A percentile compares a stretch with the other conserved stretches of the same genome.
Evolutionary conservation across 2,888 invertebrate species (phyloP).

Genomic region (Ophioninae sp.): DNA sequence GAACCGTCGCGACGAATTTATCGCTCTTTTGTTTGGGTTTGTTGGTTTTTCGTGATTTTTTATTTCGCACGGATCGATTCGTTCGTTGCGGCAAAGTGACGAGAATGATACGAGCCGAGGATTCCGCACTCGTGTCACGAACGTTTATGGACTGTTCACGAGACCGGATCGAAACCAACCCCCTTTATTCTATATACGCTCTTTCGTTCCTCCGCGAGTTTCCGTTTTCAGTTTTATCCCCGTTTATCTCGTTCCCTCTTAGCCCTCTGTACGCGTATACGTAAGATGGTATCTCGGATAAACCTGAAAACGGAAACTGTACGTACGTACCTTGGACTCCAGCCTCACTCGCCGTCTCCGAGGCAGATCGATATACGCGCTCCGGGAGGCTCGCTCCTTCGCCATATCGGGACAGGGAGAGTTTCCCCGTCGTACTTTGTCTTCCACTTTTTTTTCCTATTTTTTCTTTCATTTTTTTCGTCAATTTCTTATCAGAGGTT

Average conservation of each 20-base stretch:
- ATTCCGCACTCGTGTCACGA: neutral
- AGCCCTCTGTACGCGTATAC: neutral
- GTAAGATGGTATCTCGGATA: neutral
- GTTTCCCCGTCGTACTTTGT: neutral
- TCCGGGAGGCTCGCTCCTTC: neutral
- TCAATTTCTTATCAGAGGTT: neutral
- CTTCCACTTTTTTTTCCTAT: neutral
- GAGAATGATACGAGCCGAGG: neutral
- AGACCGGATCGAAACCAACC: slow-evolving; percentile 7
- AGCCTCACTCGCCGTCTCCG: neutral
- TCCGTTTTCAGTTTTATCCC: slow-evolving; percentile 19
- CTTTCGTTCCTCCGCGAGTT: neutral
- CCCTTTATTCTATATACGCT: neutral
- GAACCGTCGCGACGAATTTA: neutral
- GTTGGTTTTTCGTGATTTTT: neutral
- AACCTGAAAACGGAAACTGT: neutral
- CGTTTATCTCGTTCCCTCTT: slow-evolving; percentile 23
- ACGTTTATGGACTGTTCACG: neutral
- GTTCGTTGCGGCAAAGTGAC: neutral
- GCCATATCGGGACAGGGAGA: neutral
- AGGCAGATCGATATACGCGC: neutral
- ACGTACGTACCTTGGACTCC: neutral
- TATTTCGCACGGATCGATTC: neutral
- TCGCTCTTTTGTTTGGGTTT: neutral
- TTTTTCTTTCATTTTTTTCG: neutral